A percentile compares a stretch with the other conserved stretches of the same genome.
Evolutionary conservation across 2,797 vertebrate genomes (phyloP).

Genomic region (Caiman crocodilus): DNA sequence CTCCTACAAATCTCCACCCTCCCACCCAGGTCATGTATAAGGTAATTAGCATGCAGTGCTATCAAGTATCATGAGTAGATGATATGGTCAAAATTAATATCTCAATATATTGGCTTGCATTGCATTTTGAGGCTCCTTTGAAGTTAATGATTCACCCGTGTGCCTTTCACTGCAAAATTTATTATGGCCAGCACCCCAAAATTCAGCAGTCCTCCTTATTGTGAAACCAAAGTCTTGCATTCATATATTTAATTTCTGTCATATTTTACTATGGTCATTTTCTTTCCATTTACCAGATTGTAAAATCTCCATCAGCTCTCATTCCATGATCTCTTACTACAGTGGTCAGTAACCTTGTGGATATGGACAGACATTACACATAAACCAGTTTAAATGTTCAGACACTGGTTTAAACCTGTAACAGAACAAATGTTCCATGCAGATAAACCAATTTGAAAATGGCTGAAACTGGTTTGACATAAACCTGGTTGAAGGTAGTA

Average conservation of each 20-base stretch:
- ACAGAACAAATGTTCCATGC: no score
- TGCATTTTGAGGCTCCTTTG: background rate
- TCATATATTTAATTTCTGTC: background rate
- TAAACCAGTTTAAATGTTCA: no score
- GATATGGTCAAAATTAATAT: background rate
- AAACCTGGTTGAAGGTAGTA: no score
- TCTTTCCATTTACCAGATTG: background rate
- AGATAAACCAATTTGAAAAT: no score
- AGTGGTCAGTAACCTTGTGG: no score
- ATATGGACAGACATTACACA: no score
- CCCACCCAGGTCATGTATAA: background rate
- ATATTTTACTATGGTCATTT: background rate
- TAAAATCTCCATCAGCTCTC: background rate
- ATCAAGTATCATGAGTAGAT: background rate
- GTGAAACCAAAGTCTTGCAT: background rate
- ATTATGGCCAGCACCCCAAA: background rate
- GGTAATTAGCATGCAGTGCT: background rate
- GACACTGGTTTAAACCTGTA: no score
- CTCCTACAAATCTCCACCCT: background rate
- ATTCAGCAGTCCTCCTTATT: background rate
- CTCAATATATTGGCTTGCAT: background rate
- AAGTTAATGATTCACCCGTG: background rate
- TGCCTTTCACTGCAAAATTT: background rate
- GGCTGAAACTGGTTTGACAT: no score
- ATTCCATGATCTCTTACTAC: background rate